Base-by-base conservation (phyloP, 2,888 invertebrate genomes). In the Chymomyza amoena region DNA sequence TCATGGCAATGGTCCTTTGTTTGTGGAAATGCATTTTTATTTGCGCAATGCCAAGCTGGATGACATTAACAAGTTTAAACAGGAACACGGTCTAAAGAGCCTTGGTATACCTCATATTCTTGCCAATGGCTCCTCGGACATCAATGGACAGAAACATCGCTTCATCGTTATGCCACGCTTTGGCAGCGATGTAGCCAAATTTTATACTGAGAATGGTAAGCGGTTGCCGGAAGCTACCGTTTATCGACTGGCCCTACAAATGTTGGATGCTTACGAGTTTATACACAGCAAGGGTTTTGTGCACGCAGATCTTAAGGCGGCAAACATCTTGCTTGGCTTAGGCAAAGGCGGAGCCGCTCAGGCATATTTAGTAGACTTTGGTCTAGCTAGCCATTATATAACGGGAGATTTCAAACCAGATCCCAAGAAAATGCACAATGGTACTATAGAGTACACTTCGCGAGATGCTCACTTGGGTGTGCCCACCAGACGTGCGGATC, bases 391-490 rank as follows among this genome's bases (percentile, higher is more conserved):
- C 15, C 94, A 95, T 78, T 96, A 94, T 79, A 94, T 93, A 2
- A 95, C 95, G 0, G 96, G 96, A 84, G 95, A 95, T 69, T 97
- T 96, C 90, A 97, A 96, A 90, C 95, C 96, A 0, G 97, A 99
- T 92, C 96, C 97, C 0, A 96, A 96, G 83, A 96, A 95, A 90
- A 98, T 97, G 73, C 99, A 99, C 90, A 97, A 99, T 91, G 99
- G 99, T 0, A 99, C 99, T 0, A 96, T 98, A 72, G 98, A 99
- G 89, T 99, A 98, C 90, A 97, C 98, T 0, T 98, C 98, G 79
- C 93, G 97, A 72, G 99, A 99, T 93, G 98, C 98, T 4, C 99
- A 99, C 92, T 93, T 95, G 79, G 99, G 99, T 91, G 95, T 95
- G 61, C 93, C 96, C 45, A 97, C 97, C 15, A 95, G 96, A 94